phyloP scores from a whole-genome alignment of 2,797 vertebrate genomes.

The Enteromius paludinosus region DNA sequence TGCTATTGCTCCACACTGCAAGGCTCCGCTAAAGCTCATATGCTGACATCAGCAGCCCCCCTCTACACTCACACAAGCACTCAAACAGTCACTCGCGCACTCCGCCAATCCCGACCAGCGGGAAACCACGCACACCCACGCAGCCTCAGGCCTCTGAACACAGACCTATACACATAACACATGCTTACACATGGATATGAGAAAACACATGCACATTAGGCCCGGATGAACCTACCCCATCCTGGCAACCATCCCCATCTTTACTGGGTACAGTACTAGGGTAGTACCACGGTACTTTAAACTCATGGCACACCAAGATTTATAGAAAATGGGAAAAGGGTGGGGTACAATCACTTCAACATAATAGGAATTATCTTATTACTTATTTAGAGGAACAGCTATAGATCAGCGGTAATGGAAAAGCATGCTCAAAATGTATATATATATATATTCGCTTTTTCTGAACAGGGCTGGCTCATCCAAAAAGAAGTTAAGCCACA shows the following conservation, averaged over 20 bases:
- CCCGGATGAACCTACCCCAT: not conserved
- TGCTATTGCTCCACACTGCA: constrained; percentile 38
- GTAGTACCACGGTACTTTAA: constrained; percentile 14
- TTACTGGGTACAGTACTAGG: not conserved
- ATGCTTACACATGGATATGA: constrained; percentile 53
- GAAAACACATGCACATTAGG: constrained; percentile 38
- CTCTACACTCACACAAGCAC: constrained; percentile 50
- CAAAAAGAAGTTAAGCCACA: not conserved
- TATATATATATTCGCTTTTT: not conserved
- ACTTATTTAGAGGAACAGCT: not conserved
- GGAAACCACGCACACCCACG: constrained; percentile 44
- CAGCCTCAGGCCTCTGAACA: constrained; percentile 42
- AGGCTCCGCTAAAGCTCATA: constrained; percentile 68
- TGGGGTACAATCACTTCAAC: not conserved
- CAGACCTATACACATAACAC: constrained; percentile 67
- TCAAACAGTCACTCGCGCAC: constrained; percentile 54
- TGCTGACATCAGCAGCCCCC: constrained; percentile 79
- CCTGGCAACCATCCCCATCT: not conserved
- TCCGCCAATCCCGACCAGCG: constrained; percentile 40
- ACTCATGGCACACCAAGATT: not conserved
- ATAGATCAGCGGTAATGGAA: not conserved
- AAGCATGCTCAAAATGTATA: not conserved
- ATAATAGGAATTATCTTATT: not conserved
- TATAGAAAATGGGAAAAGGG: not conserved
- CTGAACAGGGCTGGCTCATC: not conserved